Evolutionary conservation across 1,140 invertebrate genomes (phyloP), one percentile per base, ranked within the genome.

Genomic region (Globodera rostochiensis): DNA sequence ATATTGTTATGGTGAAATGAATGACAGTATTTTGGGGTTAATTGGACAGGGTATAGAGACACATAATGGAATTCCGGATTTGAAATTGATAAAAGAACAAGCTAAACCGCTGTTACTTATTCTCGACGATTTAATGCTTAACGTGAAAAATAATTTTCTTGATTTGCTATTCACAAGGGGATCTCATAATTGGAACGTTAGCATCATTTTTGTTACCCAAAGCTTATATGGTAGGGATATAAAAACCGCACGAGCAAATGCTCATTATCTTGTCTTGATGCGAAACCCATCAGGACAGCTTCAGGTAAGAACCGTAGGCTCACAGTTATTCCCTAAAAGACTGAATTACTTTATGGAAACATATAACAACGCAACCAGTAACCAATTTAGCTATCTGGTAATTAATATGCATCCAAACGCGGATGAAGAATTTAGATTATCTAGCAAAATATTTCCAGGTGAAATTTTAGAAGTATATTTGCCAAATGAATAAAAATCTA

Each of bases 181-280:
- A 21, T 15, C 13, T 21, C 60, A 66, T 66, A 13, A 66, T 66
- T 66, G 13, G 21, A 13, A 66, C 13, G 21, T 66, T 13, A 66
- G 73, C 46, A 46, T 74, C 5, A 74, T 74, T 74, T 74, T 25
- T 11, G 73, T 74, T 25, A 74, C 73, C 5, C 73, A 74, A 50
- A 47, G n/a, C 46, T n/a, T 74, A 13, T 25, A 25, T 74, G 73
- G 73, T 6, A 45, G 7, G 46, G n/a, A 21, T 49, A 47, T 74
- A 25, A 74, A 74, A 25, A 74, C 73, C 0, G 73, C 73, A 21
- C 5, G 73, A 25, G 73, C 74, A 19, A 75, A 75, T 75, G 74
- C 74, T 4, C 74, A 75, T 49, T 75, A 75, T 66, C 8, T 75
- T 0, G 13, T 75, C 25, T 19, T 75, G 8, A 75, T 50, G 50